Percentiles rank a stretch among this genome's conserved stretches.
Conservation (phyloP, 2,888 invertebrate species). For the Automeris io region DNA sequence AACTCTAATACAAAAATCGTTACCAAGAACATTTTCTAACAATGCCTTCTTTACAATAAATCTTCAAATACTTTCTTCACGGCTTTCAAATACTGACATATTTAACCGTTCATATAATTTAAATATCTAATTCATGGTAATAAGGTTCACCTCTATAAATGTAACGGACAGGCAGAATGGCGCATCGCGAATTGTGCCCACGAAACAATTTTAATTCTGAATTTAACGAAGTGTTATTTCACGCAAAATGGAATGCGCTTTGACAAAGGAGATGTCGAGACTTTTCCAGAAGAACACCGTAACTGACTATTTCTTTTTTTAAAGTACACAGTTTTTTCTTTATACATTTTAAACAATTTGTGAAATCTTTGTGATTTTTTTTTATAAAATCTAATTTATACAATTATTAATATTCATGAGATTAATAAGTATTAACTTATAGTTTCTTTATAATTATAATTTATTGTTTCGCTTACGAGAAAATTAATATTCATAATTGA, state of each 20-base stretch:
- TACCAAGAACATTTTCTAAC: not conserved
- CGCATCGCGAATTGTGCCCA: constrained; percentile 24
- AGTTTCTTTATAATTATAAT: too few relatives aligned
- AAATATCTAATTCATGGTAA: constrained; percentile 32
- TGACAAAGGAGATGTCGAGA: constrained; percentile 30
- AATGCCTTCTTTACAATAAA: not conserved
- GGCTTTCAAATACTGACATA: constrained; percentile 20
- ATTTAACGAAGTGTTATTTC: constrained; percentile 50
- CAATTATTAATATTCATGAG: too few relatives aligned
- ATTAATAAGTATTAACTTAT: too few relatives aligned
- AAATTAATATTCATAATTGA: too few relatives aligned
- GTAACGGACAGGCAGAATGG: not conserved
- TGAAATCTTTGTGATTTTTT: too few relatives aligned
- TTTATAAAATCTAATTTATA: too few relatives aligned
- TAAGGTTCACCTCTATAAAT: constrained; percentile 25
- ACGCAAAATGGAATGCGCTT: constrained; percentile 49
- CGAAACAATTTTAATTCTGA: constrained; percentile 51
- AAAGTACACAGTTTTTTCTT: too few relatives aligned
- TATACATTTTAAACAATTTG: too few relatives aligned
- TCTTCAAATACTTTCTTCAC: not conserved
- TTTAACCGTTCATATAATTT: constrained; percentile 31
- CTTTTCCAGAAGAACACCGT: too few relatives aligned
- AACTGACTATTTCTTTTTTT: too few relatives aligned
- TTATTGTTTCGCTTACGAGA: too few relatives aligned
- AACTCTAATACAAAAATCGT: not conserved